Evolutionary conservation across 1,140 invertebrate species (phyloP), one percentile per base, ranked within the genome.

Genomic region (Leptoteleia sp.): DNA sequence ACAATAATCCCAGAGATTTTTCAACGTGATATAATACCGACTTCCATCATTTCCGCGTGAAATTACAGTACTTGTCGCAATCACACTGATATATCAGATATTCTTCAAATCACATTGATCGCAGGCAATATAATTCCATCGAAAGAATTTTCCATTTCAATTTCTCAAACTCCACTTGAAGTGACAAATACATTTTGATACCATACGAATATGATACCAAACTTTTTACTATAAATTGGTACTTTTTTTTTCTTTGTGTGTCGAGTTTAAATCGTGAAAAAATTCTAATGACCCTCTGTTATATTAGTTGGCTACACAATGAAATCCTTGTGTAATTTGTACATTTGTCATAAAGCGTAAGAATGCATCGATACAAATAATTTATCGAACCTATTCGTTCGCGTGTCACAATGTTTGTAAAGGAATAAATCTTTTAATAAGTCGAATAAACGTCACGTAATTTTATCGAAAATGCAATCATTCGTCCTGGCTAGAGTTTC

Each of bases 351-450:
- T 4, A n/a, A 50, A 62, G 29, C 13, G 45, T 11, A 0, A 27
- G 37, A 29, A 27, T 16, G 3, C 3, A 6, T 16, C 1, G 15
- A 42, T 3, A 3, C 11, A 42, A 47, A 35, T 12, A 62, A 48
- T 48, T 38, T 50, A 42, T 65, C 27, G n/a, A 42, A 17, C 19
- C 45, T 52, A 59, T 70, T 50, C 42, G 54, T 52, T 43, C 2
- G 3, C 0, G 43, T 33, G 55, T 54, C 57, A 55, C 48, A 55
- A 55, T 55, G 48, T 62, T 64, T 62, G 55, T 40, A 3, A 16
- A 31, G 42, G 27, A 33, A 73, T 57, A 64, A 64, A 75, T 64
- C 61, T 75, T 57, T 19, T 43, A 64, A 50, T 35, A 59, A 73
- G 31, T 47, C 37, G 68, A 27, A 22, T 52, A 3, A 65, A 52